phyloP scores from a whole-genome alignment of 2,113 vertebrate species.

The Castor canadensis region DNA sequence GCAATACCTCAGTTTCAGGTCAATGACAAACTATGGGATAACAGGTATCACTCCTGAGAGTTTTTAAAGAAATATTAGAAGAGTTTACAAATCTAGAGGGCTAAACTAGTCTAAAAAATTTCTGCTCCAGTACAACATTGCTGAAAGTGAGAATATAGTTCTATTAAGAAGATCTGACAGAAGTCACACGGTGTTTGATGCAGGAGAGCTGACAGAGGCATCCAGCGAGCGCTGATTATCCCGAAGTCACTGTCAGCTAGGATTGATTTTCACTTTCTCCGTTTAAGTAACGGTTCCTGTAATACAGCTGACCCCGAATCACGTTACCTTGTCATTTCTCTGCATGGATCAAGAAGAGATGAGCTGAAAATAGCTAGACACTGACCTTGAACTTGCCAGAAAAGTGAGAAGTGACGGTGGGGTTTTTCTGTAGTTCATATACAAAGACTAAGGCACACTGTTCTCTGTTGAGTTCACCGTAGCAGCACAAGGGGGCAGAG shows the following conservation, averaged over 20 bases:
- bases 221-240: conserved; percentile 93
- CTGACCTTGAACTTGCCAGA: conserved; percentile 94
- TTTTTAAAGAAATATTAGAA: neutral
- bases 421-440: conserved; percentile 71
- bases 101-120: conserved; percentile 70
- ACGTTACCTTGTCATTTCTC: conserved; percentile 97
- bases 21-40: conserved; percentile 22
- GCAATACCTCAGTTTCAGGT: conserved; percentile 19
- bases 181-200: conserved; percentile 87
- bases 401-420: conserved; percentile 86
- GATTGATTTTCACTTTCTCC: conserved; percentile 95
- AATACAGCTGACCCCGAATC: conserved; percentile 95
- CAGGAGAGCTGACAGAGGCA: conserved; percentile 88
- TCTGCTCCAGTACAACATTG: conserved; percentile 79
- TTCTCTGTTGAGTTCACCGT: conserved; percentile 78
- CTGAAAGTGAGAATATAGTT: conserved; percentile 85
- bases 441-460: conserved; percentile 74
- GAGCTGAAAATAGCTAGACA: conserved; percentile 95
- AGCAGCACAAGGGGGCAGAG: conserved; percentile 93
- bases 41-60: neutral
- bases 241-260: conserved; percentile 97
- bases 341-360: conserved; percentile 93
- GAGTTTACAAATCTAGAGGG: conserved; percentile 71
- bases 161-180: conserved; percentile 90
- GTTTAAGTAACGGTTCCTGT: conserved; percentile 93